Conservation (phyloP, 2,797 vertebrate genomes). For the Chloroceryle amazona region DNA sequence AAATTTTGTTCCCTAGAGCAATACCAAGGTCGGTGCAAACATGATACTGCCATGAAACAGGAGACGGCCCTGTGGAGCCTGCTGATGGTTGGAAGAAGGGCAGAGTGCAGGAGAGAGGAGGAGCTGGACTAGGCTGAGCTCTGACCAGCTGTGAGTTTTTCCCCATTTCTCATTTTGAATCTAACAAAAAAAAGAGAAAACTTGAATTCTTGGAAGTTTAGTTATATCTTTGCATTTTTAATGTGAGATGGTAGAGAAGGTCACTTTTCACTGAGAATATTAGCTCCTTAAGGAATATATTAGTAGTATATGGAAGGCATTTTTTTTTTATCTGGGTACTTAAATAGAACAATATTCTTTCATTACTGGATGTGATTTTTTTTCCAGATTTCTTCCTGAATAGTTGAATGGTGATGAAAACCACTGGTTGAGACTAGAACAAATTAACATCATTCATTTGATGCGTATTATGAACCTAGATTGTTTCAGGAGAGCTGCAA, state of each 20-base stretch:
- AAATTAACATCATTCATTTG: not conserved
- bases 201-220: not conserved
- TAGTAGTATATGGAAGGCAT: not conserved
- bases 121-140: not conserved
- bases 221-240: not conserved
- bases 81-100: not conserved
- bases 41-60: not conserved
- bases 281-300: not conserved
- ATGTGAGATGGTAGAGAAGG: not conserved
- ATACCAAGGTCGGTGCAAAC: not conserved
- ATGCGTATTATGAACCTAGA: not conserved
- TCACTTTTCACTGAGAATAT: not conserved
- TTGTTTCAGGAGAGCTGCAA: not conserved
- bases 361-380: not conserved
- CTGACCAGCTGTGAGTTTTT: not conserved
- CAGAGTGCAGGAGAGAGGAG: not conserved
- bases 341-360: not conserved
- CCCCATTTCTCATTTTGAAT: not conserved
- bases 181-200: not conserved
- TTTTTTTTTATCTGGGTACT: not conserved
- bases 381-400: not conserved
- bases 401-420: not conserved
- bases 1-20: not conserved
- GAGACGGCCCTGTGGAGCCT: not conserved
- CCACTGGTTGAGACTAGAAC: not conserved